Conservation (phyloP, 1,140 invertebrate genomes). For the Sycophaga agraensis region DNA sequence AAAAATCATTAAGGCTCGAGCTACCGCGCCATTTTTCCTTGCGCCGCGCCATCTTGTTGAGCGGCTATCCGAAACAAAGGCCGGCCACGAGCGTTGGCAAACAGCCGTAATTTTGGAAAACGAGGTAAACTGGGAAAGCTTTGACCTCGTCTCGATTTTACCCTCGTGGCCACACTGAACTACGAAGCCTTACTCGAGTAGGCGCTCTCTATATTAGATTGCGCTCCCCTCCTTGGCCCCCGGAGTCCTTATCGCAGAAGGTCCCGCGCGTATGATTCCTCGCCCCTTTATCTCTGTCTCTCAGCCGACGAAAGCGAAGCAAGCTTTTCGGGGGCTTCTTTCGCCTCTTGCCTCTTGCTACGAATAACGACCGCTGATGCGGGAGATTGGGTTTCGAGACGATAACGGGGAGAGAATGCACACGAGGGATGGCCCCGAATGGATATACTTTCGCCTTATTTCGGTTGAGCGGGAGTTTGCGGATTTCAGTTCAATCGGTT, state of each 20-base stretch:
- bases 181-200: slow-evolving; percentile 41
- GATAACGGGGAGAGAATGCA: no score
- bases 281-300: no score
- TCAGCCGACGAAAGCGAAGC: no score
- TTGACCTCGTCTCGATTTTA: slow-evolving; percentile 30
- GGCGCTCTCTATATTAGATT: slow-evolving; percentile 28
- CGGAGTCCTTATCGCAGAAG: slow-evolving; percentile 25
- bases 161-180: slow-evolving; percentile 38
- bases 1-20: no score
- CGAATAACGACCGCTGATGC: no score
- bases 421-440: no score
- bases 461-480: no score
- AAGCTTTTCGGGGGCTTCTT: neutral
- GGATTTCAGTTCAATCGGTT: no score
- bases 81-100: neutral
- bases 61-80: neutral
- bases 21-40: neutral
- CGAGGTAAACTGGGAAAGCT: slow-evolving; percentile 10
- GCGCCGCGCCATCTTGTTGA: neutral
- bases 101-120: slow-evolving; percentile 7
- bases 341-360: neutral
- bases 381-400: no score
- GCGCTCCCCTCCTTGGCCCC: slow-evolving; percentile 17
- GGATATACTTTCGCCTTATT: no score
- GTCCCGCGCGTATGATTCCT: slow-evolving; percentile 31